Evolutionary conservation across 2,797 vertebrate species (phyloP), one percentile per base, ranked within the genome.

Genomic region (Podargus strigoides): DNA sequence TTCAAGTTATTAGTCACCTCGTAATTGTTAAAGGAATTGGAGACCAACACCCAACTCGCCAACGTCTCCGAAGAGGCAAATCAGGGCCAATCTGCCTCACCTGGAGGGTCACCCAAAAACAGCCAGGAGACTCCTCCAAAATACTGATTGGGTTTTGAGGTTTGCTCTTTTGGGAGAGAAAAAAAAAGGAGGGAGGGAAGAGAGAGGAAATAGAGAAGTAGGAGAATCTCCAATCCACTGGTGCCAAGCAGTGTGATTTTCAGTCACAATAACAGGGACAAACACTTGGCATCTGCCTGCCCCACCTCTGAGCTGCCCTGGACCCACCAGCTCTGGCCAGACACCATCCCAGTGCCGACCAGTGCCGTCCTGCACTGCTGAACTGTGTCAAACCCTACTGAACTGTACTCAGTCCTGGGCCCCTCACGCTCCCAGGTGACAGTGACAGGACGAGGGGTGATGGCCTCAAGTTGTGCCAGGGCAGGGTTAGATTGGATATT

Each of bases 291-390:
- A 14, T 3, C 15, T 22, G 60, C 70, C 39, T 8, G 11, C 30
- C 5, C 3, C 27, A 30, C 24, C 28, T 26, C 44, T 1, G 3
- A 44, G 18, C 27, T 34, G 23, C 14, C 4, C 20, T 5, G 28
- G 41, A 17, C 14, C 39, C 36, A 23, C 28, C 22, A 36, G 49
- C 76, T 39, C 27, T 0, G 2, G 21, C 47, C 32, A 28, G 42
- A 24, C 37, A 27, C 50, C 2, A n/a, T 0, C 30, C 15, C 36
- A 49, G 84, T 5, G 0, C n/a, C 6, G 1, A 34, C 15, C 36
- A 49, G 84, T 5, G 0, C n/a, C 6, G 1, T 10, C n/a, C 69
- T 17, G 67, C 8, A 5, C 52, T 14, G 14, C 47, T 49, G 47
- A 24, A 5, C 47, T 13, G 13, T 28, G 49, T n/a, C n/a, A n/a